Base-by-base conservation (phyloP, 2,888 invertebrate genomes). In the Spodoptera littoralis region DNA sequence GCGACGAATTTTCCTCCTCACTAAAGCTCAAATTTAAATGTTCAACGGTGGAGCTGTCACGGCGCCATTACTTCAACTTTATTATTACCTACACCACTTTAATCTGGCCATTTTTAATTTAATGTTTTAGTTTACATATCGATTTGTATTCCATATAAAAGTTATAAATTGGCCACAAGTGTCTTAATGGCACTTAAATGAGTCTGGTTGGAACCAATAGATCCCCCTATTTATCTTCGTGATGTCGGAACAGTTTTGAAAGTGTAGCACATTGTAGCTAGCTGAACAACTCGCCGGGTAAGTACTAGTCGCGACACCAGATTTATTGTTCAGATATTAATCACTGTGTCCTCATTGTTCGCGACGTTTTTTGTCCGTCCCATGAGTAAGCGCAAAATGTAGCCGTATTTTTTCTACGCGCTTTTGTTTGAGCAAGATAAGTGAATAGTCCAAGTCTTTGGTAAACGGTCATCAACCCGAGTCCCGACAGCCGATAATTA, bases 371-470 rank as follows among this genome's bases (percentile, higher is more conserved):
- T 87, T 85, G 81, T 83, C 82, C 64, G 67, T 67, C 60, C 75
- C 84, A 76, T 92, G 92, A 92, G 88, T 92, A 91, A 92, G 92
- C 92, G 88, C 85, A 89, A 90, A 88, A 86, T 86, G 83, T 81
- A 81, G 70, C 83, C 80, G 83, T 73, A 73, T 77, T 84, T 88
- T 90, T 88, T 88, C 86, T 73, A 78, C 75, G 70, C 63, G 78
- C 87, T 88, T 93, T 93, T 93, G 92, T 94, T 92, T 91, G 90
- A 86, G 84, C 79, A 83, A 91, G 92, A 92, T 93, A 91, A 92
- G 90, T 92, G 92, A 91, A 91, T 91, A 91, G 90, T 82, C 84
- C 77, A 81, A 81, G 75, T 82, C 84, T 74, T 85, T 81, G 77
- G 87, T 83, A 83, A 86, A 87, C 90, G 92, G 92, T 91, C 91